Percentiles rank a stretch among this genome's conserved stretches.
Evolutionary conservation across 2,113 vertebrate species (phyloP).

Genomic region (Delphinapterus leucas): DNA sequence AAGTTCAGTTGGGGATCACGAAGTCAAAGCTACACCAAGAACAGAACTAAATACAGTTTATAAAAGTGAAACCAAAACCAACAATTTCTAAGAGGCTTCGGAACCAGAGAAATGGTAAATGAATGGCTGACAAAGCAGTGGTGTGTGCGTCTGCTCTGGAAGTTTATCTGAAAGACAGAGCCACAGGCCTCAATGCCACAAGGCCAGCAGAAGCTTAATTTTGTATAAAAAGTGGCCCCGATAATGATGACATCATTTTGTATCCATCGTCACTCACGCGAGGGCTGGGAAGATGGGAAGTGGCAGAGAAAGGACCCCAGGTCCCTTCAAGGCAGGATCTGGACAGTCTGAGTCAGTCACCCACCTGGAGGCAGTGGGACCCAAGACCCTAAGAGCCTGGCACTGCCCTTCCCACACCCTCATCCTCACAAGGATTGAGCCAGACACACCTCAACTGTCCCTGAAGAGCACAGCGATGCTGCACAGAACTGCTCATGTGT

Average conservation of each 20-base stretch:
- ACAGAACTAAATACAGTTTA: not conserved
- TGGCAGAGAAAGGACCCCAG: not conserved
- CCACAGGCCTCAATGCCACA: not conserved
- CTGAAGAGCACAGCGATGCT: not conserved
- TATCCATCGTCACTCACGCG: not conserved
- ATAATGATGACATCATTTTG: fast-evolving
- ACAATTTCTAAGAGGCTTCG: not conserved
- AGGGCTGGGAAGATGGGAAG: not conserved
- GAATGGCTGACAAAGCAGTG: not conserved
- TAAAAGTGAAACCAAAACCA: not conserved
- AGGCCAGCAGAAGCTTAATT: not conserved
- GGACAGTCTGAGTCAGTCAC: not conserved
- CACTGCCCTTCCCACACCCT: not conserved
- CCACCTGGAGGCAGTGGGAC: not conserved
- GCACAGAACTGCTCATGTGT: not conserved
- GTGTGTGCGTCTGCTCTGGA: not conserved
- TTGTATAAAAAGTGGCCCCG: not conserved
- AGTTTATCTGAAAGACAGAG: not conserved
- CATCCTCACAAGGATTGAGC: not conserved
- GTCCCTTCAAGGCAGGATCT: not conserved
- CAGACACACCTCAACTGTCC: not conserved
- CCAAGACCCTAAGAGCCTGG: too few species aligned
- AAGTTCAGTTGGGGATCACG: not conserved
- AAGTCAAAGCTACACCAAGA: conserved; percentile 12
- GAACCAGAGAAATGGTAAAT: not conserved